These are phyloP conservation scores for Capromys pilorides DNA, from an alignment of 2,797 vertebrate species.

Conservation along the genomic window DNA sequence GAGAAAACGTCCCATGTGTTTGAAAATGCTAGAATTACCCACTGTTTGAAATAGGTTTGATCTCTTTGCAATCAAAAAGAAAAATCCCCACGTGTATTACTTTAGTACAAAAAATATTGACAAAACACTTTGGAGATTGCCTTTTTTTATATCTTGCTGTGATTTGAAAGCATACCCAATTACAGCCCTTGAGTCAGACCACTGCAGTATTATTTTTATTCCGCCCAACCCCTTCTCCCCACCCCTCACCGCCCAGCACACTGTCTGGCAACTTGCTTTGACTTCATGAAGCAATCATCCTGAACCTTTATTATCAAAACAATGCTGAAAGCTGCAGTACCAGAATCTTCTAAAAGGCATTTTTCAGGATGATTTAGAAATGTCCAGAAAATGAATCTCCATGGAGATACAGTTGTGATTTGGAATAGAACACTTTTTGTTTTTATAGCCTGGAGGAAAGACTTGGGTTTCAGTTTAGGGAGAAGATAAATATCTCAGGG, in stretches of 20 bases:
- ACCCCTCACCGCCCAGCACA: rapidly evolving
- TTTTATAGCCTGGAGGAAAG: background rate
- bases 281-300: background rate
- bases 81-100: background rate
- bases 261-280: background rate
- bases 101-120: background rate
- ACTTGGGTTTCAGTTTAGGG: background rate
- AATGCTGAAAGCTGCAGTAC: background rate
- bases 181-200: background rate
- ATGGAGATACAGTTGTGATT: background rate
- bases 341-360: background rate
- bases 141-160: background rate
- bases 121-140: background rate
- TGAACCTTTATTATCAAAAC: background rate
- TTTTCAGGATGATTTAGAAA: constrained; percentile 13
- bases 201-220: background rate
- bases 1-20: background rate
- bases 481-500: background rate
- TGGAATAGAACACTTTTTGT: background rate
- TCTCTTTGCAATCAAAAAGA: constrained; percentile 51
- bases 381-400: background rate
- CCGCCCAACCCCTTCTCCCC: rapidly evolving
- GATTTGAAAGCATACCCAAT: constrained; percentile 1
- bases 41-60: constrained; percentile 17
- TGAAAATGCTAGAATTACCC: constrained; percentile 62